Conservation (phyloP, 2,113 vertebrate species). For the Pachyramphus minor region DNA sequence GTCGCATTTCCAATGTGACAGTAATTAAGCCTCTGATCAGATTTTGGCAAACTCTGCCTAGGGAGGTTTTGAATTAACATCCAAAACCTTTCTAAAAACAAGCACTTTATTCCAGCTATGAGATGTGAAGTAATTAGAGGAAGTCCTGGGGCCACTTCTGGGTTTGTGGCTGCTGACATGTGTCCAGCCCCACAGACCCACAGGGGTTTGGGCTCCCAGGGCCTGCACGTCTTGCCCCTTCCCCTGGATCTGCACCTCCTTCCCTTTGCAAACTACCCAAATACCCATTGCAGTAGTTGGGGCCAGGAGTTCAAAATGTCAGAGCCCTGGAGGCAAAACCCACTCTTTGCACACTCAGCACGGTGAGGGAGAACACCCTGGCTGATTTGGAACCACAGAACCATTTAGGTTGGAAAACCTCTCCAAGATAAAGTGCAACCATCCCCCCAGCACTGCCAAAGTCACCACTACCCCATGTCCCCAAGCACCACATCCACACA, state of each 20-base stretch:
- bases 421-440: neutral
- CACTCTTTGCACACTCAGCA: fast-evolving
- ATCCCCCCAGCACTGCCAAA: neutral
- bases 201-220: neutral
- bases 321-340: neutral
- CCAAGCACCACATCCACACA: neutral
- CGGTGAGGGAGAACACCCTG: fast-evolving
- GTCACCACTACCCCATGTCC: neutral
- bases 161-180: neutral
- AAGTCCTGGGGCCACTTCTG: neutral
- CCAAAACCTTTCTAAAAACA: neutral
- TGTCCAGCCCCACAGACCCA: fast-evolving
- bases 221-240: neutral
- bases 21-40: neutral
- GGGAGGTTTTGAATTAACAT: neutral
- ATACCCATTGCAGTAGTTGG: fast-evolving
- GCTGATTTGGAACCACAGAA: neutral
- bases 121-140: fast-evolving
- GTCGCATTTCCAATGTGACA: fast-evolving
- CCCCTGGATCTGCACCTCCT: no score
- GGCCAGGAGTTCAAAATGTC: neutral
- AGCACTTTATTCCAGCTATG: neutral
- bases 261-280: neutral
- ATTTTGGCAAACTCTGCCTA: neutral
- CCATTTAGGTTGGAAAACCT: neutral